Conservation (phyloP, 1,140 invertebrate genomes). For the Paraescarpia echinospica region DNA sequence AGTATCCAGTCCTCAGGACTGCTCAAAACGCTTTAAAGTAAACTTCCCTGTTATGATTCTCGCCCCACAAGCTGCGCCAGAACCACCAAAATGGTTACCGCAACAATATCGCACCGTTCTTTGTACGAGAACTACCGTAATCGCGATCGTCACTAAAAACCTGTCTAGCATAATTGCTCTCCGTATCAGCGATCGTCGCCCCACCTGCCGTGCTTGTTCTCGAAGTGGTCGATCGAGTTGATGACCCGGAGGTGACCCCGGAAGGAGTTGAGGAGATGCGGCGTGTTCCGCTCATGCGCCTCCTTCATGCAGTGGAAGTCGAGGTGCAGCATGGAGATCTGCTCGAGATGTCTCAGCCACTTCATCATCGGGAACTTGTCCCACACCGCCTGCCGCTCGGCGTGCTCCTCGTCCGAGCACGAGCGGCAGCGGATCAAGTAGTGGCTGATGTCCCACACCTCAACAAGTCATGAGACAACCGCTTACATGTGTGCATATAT, state of each 20-base stretch:
- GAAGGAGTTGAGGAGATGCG: slow-evolving; percentile 27
- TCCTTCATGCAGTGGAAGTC: slow-evolving; percentile 20
- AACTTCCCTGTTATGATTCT: too few species aligned
- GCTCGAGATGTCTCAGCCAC: background rate
- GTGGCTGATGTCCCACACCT: slow-evolving; percentile 27
- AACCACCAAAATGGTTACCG: too few species aligned
- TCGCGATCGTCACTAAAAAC: background rate
- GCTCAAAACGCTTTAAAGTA: too few species aligned
- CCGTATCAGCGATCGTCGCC: background rate
- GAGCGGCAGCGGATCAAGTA: background rate
- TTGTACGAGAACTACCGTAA: background rate
- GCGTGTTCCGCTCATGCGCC: slow-evolving; percentile 4
- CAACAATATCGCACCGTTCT: too few species aligned
- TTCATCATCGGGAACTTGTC: slow-evolving; percentile 18
- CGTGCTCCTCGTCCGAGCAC: slow-evolving; percentile 19
- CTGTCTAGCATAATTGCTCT: background rate
- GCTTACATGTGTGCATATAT: too few species aligned
- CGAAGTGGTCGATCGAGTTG: slow-evolving; percentile 13
- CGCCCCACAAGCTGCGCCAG: too few species aligned
- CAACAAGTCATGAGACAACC: background rate
- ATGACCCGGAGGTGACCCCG: slow-evolving; percentile 16
- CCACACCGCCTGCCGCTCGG: slow-evolving; percentile 9
- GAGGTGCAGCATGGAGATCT: background rate
- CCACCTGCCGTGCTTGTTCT: background rate
- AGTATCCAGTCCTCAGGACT: too few species aligned